These are phyloP conservation scores for Drepanosiphum platanoidis DNA, from an alignment of 2,888 invertebrate species.

Conservation along the genomic window DNA sequence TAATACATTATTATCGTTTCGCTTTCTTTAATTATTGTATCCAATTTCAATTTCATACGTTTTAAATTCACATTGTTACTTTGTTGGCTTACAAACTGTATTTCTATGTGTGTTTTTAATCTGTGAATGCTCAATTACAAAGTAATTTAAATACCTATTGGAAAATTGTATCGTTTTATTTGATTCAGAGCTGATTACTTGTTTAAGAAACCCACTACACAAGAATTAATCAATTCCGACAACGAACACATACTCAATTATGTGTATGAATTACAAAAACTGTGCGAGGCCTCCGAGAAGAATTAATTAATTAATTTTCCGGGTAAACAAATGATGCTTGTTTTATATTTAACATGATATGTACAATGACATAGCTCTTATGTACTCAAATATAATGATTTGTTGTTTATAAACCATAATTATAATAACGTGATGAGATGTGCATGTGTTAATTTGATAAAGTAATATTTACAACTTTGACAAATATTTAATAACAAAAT, in stretches of 20 bases:
- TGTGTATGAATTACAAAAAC: constrained; percentile 52
- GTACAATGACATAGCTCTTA: too few relatives aligned
- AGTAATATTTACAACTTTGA: too few relatives aligned
- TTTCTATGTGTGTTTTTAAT: not conserved
- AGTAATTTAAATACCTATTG: not conserved
- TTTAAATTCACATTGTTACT: not conserved
- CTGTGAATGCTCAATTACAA: not conserved
- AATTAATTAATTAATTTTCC: not conserved
- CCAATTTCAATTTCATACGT: not conserved
- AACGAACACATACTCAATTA: constrained; percentile 30
- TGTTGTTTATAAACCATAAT: too few relatives aligned
- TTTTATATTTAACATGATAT: not conserved
- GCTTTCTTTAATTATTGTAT: not conserved
- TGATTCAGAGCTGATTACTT: constrained; percentile 38
- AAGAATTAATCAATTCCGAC: constrained; percentile 24
- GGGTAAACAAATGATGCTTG: not conserved
- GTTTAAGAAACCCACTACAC: constrained; percentile 13
- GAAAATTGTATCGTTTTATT: not conserved
- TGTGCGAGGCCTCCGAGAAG: not conserved
- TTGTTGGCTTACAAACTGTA: too few relatives aligned
- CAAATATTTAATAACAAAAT: too few relatives aligned
- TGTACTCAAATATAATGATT: too few relatives aligned
- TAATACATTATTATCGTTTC: not conserved
- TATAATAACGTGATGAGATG: too few relatives aligned
- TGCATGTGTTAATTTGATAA: too few relatives aligned